Conservation (phyloP, 2,888 invertebrate genomes). For the Andrena fulva region DNA sequence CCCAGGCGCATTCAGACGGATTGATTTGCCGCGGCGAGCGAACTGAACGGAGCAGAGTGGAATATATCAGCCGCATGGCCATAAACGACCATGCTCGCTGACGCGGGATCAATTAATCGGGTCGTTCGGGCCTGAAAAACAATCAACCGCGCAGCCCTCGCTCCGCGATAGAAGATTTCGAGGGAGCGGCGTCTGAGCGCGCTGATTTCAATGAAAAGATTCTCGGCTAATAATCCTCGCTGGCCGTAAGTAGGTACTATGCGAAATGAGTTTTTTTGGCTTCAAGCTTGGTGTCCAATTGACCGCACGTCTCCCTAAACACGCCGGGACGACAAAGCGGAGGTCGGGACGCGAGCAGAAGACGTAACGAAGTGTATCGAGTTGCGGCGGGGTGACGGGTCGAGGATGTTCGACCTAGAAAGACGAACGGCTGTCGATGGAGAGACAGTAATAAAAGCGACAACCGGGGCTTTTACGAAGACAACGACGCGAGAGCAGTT, state of each 20-base stretch:
- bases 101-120: slow-evolving; percentile 17
- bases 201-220: no score
- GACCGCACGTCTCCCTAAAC: slow-evolving; percentile 4
- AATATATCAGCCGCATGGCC: slow-evolving; percentile 34
- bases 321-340: neutral
- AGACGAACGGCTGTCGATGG: slow-evolving; percentile 31
- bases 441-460: slow-evolving; percentile 45
- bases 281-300: neutral
- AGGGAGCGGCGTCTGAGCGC: no score
- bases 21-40: slow-evolving; percentile 34
- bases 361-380: slow-evolving; percentile 9
- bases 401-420: slow-evolving; percentile 38
- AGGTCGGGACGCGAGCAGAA: slow-evolving; percentile 1
- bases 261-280: no score
- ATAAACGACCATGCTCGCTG: neutral
- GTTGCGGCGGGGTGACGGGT: neutral
- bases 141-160: neutral
- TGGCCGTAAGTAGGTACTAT: no score
- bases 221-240: no score
- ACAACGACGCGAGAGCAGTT: slow-evolving; percentile 50
- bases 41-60: slow-evolving; percentile 29
- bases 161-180: no score
- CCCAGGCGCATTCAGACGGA: slow-evolving; percentile 30
- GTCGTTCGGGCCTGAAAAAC: neutral
- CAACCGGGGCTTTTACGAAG: slow-evolving; percentile 60